Base-by-base conservation (phyloP, 1,140 invertebrate genomes). In the Pseudomyrmex concolor region DNA sequence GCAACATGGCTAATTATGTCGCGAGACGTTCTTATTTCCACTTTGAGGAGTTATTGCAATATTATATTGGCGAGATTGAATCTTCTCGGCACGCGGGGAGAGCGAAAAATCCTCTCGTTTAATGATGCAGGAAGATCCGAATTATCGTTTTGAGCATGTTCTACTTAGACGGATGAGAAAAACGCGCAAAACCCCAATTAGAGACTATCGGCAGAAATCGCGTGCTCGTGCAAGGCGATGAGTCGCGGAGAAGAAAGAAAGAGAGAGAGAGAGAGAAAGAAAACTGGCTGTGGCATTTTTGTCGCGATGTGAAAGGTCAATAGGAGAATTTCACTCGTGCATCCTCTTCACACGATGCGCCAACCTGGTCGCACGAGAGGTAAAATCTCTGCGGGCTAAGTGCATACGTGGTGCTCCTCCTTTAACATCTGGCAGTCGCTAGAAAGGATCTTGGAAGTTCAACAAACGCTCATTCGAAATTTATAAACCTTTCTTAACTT, bases 291-390 rank as follows among this genome's bases (percentile, higher is more conserved):
- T 81, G 82, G 85, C 77, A 92, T 92, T 93, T 92, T 93, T 91
- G 68, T 86, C 84, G 80, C 84, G 84, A 90, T 87, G 89, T 88
- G 91, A 94, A 94, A 94, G 93, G 93, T 94, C 93, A 93, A 89
- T 92, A 91, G 88, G 89, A 91, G 90, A 89, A 94, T 94, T 94
- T 94, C 93, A 93, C 93, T 93, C 89, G 92, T 86, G 90, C 87
- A 90, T 90, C 91, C 89, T 90, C 89, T 89, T 91, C 89, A 89
- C 89, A 91, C 90, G 86, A 88, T 84, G 73, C 70, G 50, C 77
- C 77, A 70, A 78, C 77, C 72, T 86, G 71, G 85, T 73, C 45
- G 67, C 59, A 63, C 51, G 13, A 71, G 70, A 87, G 68, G 70
- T 71, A 48, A 72, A 70, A 83, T 57, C 54, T 72, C 62, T 25